phyloP scores from a whole-genome alignment of 2,113 vertebrate genomes.

The Chaenocephalus aceratus region DNA sequence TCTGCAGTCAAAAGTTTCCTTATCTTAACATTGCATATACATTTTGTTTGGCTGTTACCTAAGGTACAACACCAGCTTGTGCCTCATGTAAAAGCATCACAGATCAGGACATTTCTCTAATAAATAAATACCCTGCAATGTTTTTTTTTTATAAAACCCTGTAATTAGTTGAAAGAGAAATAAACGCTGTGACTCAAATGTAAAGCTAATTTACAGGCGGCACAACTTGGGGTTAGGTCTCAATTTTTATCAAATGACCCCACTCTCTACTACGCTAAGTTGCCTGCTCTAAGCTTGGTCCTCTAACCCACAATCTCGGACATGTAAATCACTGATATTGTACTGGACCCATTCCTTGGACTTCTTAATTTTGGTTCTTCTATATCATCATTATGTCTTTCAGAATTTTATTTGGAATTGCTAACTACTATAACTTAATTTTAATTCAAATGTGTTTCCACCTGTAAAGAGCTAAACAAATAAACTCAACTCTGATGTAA shows the following conservation, averaged over 20 bases:
- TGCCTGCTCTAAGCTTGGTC: conserved; percentile 7
- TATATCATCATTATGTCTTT: not conserved
- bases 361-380: not conserved
- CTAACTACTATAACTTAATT: not conserved
- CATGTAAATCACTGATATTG: not conserved
- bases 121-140: not conserved
- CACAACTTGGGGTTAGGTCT: not conserved
- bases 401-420: conserved; percentile 2
- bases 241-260: not conserved
- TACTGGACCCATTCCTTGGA: not conserved
- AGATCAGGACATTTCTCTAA: not conserved
- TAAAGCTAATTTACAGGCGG: not conserved
- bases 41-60: not conserved
- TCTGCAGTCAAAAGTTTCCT: not conserved
- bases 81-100: not conserved
- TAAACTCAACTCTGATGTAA: conserved; percentile 58
- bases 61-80: not conserved
- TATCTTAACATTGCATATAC: not conserved
- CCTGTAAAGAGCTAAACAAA: conserved; percentile 32
- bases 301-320: not conserved
- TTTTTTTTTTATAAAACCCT: not conserved
- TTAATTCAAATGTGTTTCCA: not conserved
- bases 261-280: not conserved
- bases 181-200: not conserved
- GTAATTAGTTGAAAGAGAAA: not conserved